Percentiles rank a stretch among this genome's conserved stretches.
Conservation (phyloP, 2,888 invertebrate genomes). For the Lasioglossum pauxillum region DNA sequence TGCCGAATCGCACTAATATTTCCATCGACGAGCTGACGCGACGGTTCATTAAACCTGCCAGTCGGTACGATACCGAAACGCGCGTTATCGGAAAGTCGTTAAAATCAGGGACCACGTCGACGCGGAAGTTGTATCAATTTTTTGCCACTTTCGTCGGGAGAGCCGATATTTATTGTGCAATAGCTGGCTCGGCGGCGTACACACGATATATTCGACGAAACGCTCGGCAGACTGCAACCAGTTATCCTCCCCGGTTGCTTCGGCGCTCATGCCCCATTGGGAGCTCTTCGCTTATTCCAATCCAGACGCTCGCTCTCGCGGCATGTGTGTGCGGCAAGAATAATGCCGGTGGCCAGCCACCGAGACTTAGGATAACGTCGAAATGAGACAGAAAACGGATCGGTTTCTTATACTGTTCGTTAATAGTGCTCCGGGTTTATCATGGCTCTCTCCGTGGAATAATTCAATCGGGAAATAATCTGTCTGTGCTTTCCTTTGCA, state of each 20-base stretch:
- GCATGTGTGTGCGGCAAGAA: slow-evolving; percentile 19
- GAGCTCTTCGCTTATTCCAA: slow-evolving; percentile 62
- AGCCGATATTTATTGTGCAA: slow-evolving; percentile 65
- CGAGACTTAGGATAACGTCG: slow-evolving; percentile 3
- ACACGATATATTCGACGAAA: slow-evolving; percentile 58
- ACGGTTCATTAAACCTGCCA: slow-evolving; percentile 41
- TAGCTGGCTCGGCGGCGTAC: slow-evolving; percentile 32
- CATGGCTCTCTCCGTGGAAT: neutral
- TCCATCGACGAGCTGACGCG: slow-evolving; percentile 13
- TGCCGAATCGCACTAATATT: slow-evolving; percentile 29
- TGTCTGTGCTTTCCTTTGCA: neutral
- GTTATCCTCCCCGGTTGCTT: slow-evolving; percentile 63
- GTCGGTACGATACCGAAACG: slow-evolving; percentile 14
- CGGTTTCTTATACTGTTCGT: neutral
- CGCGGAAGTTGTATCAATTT: slow-evolving; percentile 40
- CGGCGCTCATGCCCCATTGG: slow-evolving; percentile 51
- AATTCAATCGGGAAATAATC: neutral
- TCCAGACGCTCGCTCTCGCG: slow-evolving; percentile 49
- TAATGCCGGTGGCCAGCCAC: neutral
- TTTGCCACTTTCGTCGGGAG: slow-evolving; percentile 44
- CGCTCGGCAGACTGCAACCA: slow-evolving; percentile 55
- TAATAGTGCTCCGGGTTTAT: neutral
- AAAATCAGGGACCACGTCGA: slow-evolving; percentile 31
- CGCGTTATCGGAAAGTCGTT: slow-evolving; percentile 52
- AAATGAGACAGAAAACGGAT: neutral